Evolutionary conservation across 2,888 invertebrate species (phyloP).

Genomic region (Leptopilina drosophilae): DNA sequence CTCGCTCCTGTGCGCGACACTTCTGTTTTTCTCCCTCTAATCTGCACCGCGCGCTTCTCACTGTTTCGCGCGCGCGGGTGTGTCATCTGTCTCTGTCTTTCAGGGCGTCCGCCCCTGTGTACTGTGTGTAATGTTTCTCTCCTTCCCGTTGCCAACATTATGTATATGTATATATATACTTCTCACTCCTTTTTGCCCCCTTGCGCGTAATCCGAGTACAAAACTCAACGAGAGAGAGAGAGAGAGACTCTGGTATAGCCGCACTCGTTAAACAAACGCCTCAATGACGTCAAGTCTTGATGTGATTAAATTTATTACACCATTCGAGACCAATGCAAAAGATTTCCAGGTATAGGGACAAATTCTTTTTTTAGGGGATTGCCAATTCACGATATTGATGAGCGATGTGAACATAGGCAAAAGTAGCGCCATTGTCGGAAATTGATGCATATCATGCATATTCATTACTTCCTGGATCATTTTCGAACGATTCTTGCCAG

Average conservation of each 20-base stretch:
- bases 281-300: constrained; percentile 44
- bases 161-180: background rate
- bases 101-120: constrained; percentile 32
- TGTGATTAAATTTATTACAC: constrained; percentile 46
- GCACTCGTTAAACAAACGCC: constrained; percentile 46
- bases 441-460: too few relatives aligned
- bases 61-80: constrained; percentile 1
- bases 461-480: too few relatives aligned
- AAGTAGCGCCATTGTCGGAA: too few relatives aligned
- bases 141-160: constrained; percentile 26
- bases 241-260: background rate
- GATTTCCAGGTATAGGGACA: background rate
- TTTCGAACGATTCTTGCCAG: background rate
- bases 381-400: background rate
- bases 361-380: background rate
- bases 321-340: constrained; percentile 21
- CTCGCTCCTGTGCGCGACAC: constrained; percentile 59
- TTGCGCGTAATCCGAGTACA: constrained; percentile 23
- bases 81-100: constrained; percentile 45
- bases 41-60: constrained; percentile 40
- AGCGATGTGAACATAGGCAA: too few relatives aligned
- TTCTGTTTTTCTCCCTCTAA: constrained; percentile 38
- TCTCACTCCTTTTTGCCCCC: constrained; percentile 26
- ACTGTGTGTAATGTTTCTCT: constrained; percentile 13
- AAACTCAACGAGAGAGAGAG: constrained; percentile 17